Evolutionary conservation across 64 coral and sea anemone species (phyloP).

Genomic region (Acropora tenuis): DNA sequence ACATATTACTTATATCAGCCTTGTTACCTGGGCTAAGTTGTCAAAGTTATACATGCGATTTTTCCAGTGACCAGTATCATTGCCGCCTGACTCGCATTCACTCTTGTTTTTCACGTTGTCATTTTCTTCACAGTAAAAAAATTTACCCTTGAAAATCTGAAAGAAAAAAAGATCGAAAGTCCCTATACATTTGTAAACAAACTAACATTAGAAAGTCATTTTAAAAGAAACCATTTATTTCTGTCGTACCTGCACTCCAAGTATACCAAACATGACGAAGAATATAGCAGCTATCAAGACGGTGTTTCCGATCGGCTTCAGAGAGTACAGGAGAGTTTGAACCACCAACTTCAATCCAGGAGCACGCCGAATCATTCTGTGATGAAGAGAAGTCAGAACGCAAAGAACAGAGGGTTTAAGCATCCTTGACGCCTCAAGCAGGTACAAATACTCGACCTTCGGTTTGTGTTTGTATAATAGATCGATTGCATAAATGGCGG

Average conservation of each 20-base stretch:
- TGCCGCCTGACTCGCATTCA: conserved; percentile 33
- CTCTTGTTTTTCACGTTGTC: conserved; percentile 46
- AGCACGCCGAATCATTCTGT: conserved; percentile 93
- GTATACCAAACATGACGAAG: conserved; percentile 93
- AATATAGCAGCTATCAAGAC: conserved; percentile 97
- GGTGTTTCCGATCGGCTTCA: conserved; percentile 98
- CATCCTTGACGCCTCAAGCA: too few species aligned
- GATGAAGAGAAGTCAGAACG: neutral
- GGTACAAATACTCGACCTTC: too few species aligned
- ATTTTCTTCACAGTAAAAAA: conserved; percentile 83
- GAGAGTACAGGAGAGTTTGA: conserved; percentile 84
- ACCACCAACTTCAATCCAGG: conserved; percentile 94
- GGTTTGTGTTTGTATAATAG: too few species aligned
- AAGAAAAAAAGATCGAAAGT: neutral
- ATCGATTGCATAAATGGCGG: too few species aligned
- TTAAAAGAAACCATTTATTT: neutral
- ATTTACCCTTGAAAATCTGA: conserved; percentile 92
- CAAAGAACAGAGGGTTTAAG: too few species aligned
- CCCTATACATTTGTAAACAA: neutral
- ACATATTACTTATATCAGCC: too few species aligned
- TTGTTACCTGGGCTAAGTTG: conserved; percentile 73
- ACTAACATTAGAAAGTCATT: neutral
- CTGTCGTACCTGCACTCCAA: conserved; percentile 85
- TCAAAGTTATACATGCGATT: conserved; percentile 98
- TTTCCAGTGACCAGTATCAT: conserved; percentile 66